Evolutionary conservation across 2,888 invertebrate species (phyloP), one percentile per base, ranked within the genome.

Genomic region (Tachina grossa): DNA sequence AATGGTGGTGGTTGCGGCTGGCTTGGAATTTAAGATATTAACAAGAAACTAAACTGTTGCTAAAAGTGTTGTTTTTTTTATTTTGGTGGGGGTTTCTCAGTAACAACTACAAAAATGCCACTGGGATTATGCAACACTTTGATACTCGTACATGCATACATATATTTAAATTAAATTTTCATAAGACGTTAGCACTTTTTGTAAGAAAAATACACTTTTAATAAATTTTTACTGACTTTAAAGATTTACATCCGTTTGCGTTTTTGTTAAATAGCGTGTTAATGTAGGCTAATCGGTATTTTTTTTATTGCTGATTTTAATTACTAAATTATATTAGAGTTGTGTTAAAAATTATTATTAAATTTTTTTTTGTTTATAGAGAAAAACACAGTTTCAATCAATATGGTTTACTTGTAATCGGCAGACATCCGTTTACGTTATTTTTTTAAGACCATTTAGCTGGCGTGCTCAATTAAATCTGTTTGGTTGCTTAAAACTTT

Each of bases 401-500:
- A 69, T 39, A 51, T 71, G 45, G 61, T 71, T 71, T 53, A 45
- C 8, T 71, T 14, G 66, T 41, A 65, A 19, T 47, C 63, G 9
- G 59, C 66, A 68, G 72, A 68, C 51, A 80, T 75, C 57, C 79
- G 79, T 65, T 76, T 74, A 69, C 47, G 45, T 72, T 76, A 14
- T 31, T 63, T 76, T 31, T 77, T 53, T 79, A 85, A 88, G 89
- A 88, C 89, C 88, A 88, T 83, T 87, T 72, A 74, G 89, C 81
- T 88, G 85, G 88, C 88, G 89, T 85, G 88, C 88, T 89, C 87
- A 86, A 85, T 81, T 88, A 88, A 87, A 88, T 90, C 90, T 91
- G 89, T 63, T 80, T 14, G 72, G 41, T 55, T 31, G 75, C 77
- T 80, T 49, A 66, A 41, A 81, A 88, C 87, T 88, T 87, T 88